Percentiles rank a stretch among this genome's conserved stretches.
phyloP scores from a whole-genome alignment of 2,888 invertebrate genomes.

The Gandaritis pyraliata region DNA sequence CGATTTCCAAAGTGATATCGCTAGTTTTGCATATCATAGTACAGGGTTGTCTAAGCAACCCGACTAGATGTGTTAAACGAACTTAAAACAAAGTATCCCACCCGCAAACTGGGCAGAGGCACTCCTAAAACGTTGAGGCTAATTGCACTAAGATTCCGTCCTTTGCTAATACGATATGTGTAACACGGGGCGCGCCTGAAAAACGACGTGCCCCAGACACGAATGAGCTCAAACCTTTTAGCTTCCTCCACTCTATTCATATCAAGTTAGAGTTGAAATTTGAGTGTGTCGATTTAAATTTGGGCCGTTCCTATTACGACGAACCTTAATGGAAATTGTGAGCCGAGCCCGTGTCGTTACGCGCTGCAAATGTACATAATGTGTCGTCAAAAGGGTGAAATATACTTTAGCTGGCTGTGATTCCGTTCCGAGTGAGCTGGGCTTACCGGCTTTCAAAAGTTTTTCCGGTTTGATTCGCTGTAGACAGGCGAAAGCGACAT shows the following conservation, averaged over 20 bases:
- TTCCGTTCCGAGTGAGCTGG: slow-evolving; percentile 71
- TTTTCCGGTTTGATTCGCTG: slow-evolving; percentile 69
- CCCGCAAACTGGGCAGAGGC: slow-evolving; percentile 50
- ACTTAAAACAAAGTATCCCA: slow-evolving; percentile 41
- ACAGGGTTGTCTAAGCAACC: slow-evolving; percentile 11
- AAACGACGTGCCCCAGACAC: slow-evolving; percentile 52
- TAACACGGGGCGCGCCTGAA: slow-evolving; percentile 72
- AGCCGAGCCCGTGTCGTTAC: slow-evolving; percentile 82
- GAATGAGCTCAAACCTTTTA: slow-evolving; percentile 47
- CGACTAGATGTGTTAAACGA: slow-evolving; percentile 17
- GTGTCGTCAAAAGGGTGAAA: slow-evolving; percentile 84
- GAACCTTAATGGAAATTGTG: slow-evolving; percentile 81
- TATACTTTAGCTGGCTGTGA: slow-evolving; percentile 81
- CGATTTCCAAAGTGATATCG: not conserved
- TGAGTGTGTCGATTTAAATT: slow-evolving; percentile 53
- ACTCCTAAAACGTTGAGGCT: slow-evolving; percentile 78
- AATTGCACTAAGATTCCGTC: slow-evolving; percentile 82
- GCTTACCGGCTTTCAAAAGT: slow-evolving; percentile 75
- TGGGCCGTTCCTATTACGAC: slow-evolving; percentile 64
- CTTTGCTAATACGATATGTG: slow-evolving; percentile 83
- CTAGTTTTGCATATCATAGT: slow-evolving; percentile 12
- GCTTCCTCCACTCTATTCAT: slow-evolving; percentile 44
- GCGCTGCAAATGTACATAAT: slow-evolving; percentile 83
- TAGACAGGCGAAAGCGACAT: slow-evolving; percentile 53
- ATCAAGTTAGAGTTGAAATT: slow-evolving; percentile 58